Conservation (phyloP, 2,888 invertebrate species). For the Drepana falcataria region DNA sequence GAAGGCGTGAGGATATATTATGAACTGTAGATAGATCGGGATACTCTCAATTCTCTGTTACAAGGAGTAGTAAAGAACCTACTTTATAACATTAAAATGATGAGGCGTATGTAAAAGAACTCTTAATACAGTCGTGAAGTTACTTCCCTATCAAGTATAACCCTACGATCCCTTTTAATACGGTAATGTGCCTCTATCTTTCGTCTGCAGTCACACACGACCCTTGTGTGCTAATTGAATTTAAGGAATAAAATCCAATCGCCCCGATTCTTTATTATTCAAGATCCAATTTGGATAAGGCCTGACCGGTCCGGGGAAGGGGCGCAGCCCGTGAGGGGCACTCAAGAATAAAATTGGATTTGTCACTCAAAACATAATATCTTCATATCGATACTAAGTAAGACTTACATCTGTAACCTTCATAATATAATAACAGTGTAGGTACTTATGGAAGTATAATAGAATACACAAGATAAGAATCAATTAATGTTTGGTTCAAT, state of each 20-base stretch:
- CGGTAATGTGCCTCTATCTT: slow-evolving; percentile 75
- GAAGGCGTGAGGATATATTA: no score
- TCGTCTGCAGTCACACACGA: slow-evolving; percentile 76
- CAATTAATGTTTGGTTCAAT: no score
- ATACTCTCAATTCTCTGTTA: no score
- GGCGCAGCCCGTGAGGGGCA: slow-evolving; percentile 56
- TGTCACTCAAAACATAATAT: slow-evolving; percentile 79
- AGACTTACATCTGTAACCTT: slow-evolving; percentile 30
- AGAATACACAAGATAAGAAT: no score
- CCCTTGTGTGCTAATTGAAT: slow-evolving; percentile 79
- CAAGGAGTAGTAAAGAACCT: no score
- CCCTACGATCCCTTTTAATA: slow-evolving; percentile 69
- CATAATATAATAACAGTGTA: slow-evolving; percentile 14
- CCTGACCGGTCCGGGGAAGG: slow-evolving; percentile 69
- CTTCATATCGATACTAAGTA: slow-evolving; percentile 11
- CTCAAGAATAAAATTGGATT: slow-evolving; percentile 77
- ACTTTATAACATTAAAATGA: neutral
- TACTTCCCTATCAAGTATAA: slow-evolving; percentile 28
- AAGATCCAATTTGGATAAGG: slow-evolving; percentile 81
- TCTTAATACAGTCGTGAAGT: neutral
- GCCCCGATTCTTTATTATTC: slow-evolving; percentile 80
- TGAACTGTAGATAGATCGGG: no score
- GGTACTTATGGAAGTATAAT: no score
- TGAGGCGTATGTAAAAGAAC: neutral
- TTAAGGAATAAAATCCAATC: slow-evolving; percentile 81